These are phyloP conservation scores for Lissocephala sabroskyi DNA, from an alignment of 2,888 invertebrate species.

Conservation along the genomic window DNA sequence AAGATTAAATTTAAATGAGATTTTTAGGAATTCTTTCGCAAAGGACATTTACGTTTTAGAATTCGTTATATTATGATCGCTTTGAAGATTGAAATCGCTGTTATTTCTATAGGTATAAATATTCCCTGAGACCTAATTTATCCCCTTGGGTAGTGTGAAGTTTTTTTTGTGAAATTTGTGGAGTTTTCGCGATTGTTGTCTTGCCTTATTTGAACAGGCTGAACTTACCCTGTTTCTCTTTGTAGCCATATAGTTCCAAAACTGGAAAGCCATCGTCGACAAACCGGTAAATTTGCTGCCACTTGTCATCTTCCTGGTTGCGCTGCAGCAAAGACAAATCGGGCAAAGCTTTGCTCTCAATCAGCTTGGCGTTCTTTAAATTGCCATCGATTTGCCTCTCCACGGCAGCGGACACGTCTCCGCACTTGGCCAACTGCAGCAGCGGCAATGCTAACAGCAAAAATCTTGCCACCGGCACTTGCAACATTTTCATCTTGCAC, in stretches of 20 bases:
- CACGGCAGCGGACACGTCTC: slow-evolving; percentile 21
- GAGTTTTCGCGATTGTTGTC: no score
- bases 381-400: slow-evolving; percentile 64
- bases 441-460: slow-evolving; percentile 32
- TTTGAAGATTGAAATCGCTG: no score
- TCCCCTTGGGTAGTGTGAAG: no score
- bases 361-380: slow-evolving; percentile 68
- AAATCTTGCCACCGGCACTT: slow-evolving; percentile 55
- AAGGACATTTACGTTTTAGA: no score
- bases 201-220: no score
- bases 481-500: slow-evolving; percentile 59
- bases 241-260: slow-evolving; percentile 70
- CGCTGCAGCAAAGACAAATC: slow-evolving; percentile 54
- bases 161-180: no score
- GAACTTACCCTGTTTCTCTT: slow-evolving; percentile 66
- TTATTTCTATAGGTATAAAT: no score
- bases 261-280: slow-evolving; percentile 70
- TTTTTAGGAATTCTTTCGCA: no score
- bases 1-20: no score
- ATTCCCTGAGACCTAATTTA: no score
- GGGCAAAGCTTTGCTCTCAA: slow-evolving; percentile 70
- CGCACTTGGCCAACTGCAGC: slow-evolving; percentile 23
- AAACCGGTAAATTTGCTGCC: slow-evolving; percentile 68
- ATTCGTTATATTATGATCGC: no score
- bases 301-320: slow-evolving; percentile 66